These are phyloP conservation scores for Parasteatoda lunata DNA, from an alignment of 2,888 invertebrate species.

Conservation along the genomic window DNA sequence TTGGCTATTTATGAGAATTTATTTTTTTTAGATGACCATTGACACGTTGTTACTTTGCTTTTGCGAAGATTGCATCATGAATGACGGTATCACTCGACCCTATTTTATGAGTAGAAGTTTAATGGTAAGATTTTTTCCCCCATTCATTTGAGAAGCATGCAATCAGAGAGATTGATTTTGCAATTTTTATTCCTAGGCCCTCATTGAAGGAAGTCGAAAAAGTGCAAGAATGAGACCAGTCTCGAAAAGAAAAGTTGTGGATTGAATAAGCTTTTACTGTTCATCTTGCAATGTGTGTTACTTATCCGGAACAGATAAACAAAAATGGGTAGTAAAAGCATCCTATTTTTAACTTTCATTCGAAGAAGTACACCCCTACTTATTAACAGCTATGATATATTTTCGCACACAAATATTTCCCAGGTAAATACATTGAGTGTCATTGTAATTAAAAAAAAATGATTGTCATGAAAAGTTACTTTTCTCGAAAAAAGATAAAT, in stretches of 20 bases:
- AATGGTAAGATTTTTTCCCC: constrained; percentile 71
- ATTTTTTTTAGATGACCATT: constrained; percentile 85
- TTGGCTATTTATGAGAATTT: neutral
- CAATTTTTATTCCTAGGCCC: constrained; percentile 25
- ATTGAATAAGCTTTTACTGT: neutral
- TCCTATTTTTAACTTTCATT: no score
- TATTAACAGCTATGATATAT: no score
- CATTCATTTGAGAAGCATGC: neutral
- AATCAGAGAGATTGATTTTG: neutral
- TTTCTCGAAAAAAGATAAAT: no score
- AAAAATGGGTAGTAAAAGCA: no score
- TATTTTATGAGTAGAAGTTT: constrained; percentile 74
- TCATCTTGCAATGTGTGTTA: no score
- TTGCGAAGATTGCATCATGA: constrained; percentile 91
- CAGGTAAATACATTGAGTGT: no score
- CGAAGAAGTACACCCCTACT: no score
- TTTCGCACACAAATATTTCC: no score
- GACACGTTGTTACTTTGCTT: constrained; percentile 95
- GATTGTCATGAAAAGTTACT: no score
- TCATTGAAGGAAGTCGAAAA: constrained; percentile 48
- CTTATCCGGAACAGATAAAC: no score
- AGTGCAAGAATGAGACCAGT: constrained; percentile 14
- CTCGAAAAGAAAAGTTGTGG: constrained; percentile 21
- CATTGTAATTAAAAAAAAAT: no score
- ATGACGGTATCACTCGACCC: constrained; percentile 77